Percentiles rank a stretch among this genome's conserved stretches.
phyloP scores from a whole-genome alignment of 2,888 invertebrate genomes.

The Caenorhabditis sulstoni region DNA sequence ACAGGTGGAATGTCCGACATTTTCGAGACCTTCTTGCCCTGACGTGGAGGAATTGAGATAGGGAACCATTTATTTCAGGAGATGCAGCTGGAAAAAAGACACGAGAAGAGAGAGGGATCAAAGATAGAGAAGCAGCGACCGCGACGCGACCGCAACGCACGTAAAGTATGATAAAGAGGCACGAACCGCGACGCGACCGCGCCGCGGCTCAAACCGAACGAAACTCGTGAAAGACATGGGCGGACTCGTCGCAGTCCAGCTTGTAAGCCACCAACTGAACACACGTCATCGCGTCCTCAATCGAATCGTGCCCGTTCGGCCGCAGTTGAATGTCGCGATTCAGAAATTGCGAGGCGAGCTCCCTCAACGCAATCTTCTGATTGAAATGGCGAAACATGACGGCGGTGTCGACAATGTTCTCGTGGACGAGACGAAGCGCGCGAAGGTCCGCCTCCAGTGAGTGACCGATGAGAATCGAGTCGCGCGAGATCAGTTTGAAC shows the following conservation, averaged over 20 bases:
- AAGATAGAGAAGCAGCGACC: too few species aligned
- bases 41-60: too few species aligned
- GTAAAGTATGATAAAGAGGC: too few species aligned
- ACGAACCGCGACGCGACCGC: too few species aligned
- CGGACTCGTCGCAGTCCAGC: background rate
- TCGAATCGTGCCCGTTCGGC: background rate
- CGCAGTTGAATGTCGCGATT: background rate
- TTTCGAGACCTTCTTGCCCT: too few species aligned
- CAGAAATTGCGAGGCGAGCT: background rate
- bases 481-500: conserved; percentile 90
- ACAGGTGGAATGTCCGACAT: too few species aligned
- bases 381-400: conserved; percentile 86
- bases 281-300: conserved; percentile 7
- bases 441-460: conserved; percentile 96
- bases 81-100: too few species aligned
- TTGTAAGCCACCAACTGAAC: background rate
- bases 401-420: conserved; percentile 92
- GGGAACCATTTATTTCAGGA: too few species aligned
- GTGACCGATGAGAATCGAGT: conserved; percentile 90
- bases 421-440: conserved; percentile 87
- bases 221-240: too few species aligned
- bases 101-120: too few species aligned
- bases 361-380: background rate
- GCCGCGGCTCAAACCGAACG: too few species aligned
- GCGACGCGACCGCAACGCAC: background rate